Conservation (phyloP, 2,888 invertebrate species). For the Drosophila stalkeri region DNA sequence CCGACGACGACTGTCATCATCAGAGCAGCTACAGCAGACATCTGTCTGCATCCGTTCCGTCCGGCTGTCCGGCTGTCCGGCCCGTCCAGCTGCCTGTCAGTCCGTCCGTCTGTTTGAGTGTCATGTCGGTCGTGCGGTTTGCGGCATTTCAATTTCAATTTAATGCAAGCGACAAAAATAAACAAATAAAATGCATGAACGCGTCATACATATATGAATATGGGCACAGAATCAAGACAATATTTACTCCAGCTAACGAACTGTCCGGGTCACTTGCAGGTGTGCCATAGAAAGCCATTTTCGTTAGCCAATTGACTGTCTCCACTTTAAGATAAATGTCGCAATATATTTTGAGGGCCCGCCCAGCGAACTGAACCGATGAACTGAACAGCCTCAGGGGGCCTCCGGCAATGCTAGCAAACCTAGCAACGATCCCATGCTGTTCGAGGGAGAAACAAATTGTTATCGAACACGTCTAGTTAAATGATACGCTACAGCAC, state of each 20-base stretch:
- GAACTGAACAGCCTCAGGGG: constrained; percentile 14
- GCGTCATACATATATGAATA: constrained; percentile 47
- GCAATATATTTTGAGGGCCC: constrained; percentile 30
- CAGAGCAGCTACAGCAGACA: constrained; percentile 43
- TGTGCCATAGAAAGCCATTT: constrained; percentile 22
- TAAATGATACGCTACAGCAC: constrained; percentile 23
- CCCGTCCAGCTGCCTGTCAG: constrained; percentile 6
- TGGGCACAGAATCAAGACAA: constrained; percentile 47
- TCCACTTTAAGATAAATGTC: constrained; percentile 45
- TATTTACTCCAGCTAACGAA: constrained; percentile 22
- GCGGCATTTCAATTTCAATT: constrained; percentile 80
- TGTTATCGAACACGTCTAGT: constrained; percentile 5
- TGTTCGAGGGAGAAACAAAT: constrained; percentile 8
- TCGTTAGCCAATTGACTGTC: constrained; percentile 17
- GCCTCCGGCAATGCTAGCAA: constrained; percentile 2
- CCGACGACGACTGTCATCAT: constrained; percentile 53
- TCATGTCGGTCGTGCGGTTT: constrained; percentile 64
- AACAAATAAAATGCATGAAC: constrained; percentile 71
- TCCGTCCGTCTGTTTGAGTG: constrained; percentile 28
- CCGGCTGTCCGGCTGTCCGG: constrained; percentile 4
- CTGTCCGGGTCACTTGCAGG: constrained; percentile 3
- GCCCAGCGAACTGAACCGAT: not conserved
- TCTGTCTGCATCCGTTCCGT: constrained; percentile 21
- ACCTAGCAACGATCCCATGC: constrained; percentile 22
- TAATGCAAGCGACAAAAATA: constrained; percentile 72